Evolutionary conservation across 2,888 invertebrate species (phyloP), one percentile per base, ranked within the genome.

Genomic region (Chirona hameri): DNA sequence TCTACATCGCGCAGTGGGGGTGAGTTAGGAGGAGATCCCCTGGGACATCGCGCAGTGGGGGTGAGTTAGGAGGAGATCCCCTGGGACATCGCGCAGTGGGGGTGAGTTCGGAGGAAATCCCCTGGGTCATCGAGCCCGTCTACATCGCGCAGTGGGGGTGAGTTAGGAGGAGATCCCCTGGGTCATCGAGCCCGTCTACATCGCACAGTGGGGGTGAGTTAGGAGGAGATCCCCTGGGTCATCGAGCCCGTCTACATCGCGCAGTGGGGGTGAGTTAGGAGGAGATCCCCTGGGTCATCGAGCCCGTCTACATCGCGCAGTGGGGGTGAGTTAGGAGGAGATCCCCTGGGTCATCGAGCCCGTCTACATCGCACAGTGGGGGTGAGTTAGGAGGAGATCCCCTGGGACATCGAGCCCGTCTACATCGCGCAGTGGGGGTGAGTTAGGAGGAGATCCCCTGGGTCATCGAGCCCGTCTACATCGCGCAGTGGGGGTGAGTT

Each of bases 31-130:
- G 90, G 99, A 99, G 90, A 99, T 99, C 86, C 99, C 99, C 2
- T 98, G 99, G 97, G 98, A 99, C 88, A 98, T 99, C 85, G 99
- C 99, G 0, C 99, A 99, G 88, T 99, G 99, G 99, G 99, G 98
- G 93, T 94, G 89, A 90, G 90, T 86, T 82, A 7, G 7, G 99
- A 99, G 90, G 99, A 99, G 90, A 99, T 99, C 86, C 99, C 99
- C 2, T 98, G 99, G 97, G 98, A 99, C 88, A 98, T 99, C 85
- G 99, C 99, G 0, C 99, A 99, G 88, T 99, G 99, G 99, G 99
- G 98, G 93, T 94, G 89, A 90, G 14, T 99, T 99, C 89, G 98
- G 99, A 99, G 90, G 99, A 99, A 90, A 99, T 99, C 86, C 99
- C 99, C 2, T 98, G 99, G 97, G 98, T 99, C 5, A 95, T 99